Evolutionary conservation across 1,140 invertebrate species (phyloP), one percentile per base, ranked within the genome.

Genomic region (Cydia amplana): DNA sequence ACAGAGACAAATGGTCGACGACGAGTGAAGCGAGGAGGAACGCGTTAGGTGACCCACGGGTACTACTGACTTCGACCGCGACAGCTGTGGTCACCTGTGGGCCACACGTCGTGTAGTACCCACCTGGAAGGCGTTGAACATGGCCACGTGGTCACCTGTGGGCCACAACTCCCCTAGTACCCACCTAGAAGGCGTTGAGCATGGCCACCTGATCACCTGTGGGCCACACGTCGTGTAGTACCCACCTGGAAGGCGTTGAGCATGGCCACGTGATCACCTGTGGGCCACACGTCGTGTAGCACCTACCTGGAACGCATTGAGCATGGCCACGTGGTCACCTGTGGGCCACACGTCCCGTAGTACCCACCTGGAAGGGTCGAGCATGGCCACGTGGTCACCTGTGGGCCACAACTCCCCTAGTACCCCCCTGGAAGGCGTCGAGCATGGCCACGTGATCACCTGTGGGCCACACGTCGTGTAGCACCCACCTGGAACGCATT

Each of bases 321-420:
- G 93, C 95, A 99, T 96, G 9, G 98, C 98, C 16, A 99, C 96
- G 88, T 99, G 98, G 93, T 99, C 99, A 20, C 25, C 25, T 25
- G 98, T 99, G 84, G 95, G 97, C 64, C 98, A 98, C 25, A 25
- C 25, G n/a, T n/a, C n/a, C n/a, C n/a, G n/a, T n/a, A n/a, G 25
- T 25, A 25, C 25, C 1, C 25, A 25, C 25, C 25, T 25, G 25
- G 25, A 98, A 23, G 97, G 98, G 81, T 98, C 97, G 7, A 99
- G 93, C 95, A 99, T 96, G 7, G 98, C 98, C 16, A 99, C 95
- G 88, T 99, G 98, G 93, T 99, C n/a, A 4, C n/a, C n/a, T n/a
- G n/a, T n/a, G n/a, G n/a, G n/a, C n/a, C n/a, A n/a, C n/a, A n/a
- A n/a, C n/a, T n/a, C n/a, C n/a, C n/a, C n/a, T 6, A 40, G 36